Conservation (phyloP, 2,797 vertebrate genomes). For the Oryzias dopingdopingensis region DNA sequence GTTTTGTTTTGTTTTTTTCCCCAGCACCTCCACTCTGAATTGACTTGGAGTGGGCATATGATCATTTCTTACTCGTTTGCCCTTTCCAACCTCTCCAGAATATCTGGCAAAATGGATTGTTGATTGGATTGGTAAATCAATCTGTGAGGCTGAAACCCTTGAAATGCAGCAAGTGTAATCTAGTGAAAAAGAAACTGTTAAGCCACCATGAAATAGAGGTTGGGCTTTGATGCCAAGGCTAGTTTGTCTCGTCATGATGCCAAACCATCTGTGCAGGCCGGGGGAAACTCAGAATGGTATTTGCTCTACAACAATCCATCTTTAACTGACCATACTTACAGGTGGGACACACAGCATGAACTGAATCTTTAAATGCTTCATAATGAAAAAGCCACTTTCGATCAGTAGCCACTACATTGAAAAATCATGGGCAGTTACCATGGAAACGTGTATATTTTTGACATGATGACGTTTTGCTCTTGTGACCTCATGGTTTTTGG, state of each 20-base stretch:
- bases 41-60: slow-evolving; percentile 23
- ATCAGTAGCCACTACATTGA: slow-evolving; percentile 34
- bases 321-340: slow-evolving; percentile 59
- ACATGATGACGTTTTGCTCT: slow-evolving; percentile 41
- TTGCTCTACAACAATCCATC: slow-evolving; percentile 64
- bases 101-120: slow-evolving; percentile 47
- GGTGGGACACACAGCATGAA: slow-evolving; percentile 50
- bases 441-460: slow-evolving; percentile 57
- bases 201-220: slow-evolving; percentile 83
- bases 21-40: background rate
- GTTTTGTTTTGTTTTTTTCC: background rate
- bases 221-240: slow-evolving; percentile 75
- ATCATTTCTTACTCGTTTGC: slow-evolving; percentile 25
- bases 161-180: slow-evolving; percentile 69
- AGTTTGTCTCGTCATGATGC: slow-evolving; percentile 80
- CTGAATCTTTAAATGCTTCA: slow-evolving; percentile 48
- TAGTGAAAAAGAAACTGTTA: slow-evolving; percentile 76
- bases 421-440: slow-evolving; percentile 40
- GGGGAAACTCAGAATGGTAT: slow-evolving; percentile 63
- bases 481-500: slow-evolving; percentile 37
- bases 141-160: slow-evolving; percentile 35
- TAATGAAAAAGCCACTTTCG: slow-evolving; percentile 47
- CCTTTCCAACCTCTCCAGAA: slow-evolving; percentile 16
- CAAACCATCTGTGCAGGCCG: slow-evolving; percentile 79
- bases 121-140: slow-evolving; percentile 58